Base-by-base conservation (phyloP, 1,140 invertebrate species). In the Calephelis nemesis region DNA sequence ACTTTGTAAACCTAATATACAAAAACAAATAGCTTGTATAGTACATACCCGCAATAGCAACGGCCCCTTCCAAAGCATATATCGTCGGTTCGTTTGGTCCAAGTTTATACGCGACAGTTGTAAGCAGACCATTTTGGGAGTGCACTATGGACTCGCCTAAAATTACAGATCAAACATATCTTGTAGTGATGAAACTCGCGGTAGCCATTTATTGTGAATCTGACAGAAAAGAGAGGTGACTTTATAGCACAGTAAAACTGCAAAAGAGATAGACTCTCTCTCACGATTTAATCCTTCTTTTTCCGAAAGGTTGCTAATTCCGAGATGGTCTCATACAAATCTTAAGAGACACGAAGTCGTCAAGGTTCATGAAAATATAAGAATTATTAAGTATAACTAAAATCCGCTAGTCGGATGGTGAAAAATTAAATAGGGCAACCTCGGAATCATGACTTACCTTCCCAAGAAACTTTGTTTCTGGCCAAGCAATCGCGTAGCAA, bases 101-200 rank as follows among this genome's bases (percentile, higher is more conserved):
- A 62, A 99, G 92, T 90, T 99, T 95, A 92, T 98, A 99, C 0
- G 96, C 98, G 9, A 99, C 96, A 1, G 98, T 99, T 45, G 98
- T 99, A 8, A 99, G 92, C 47, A 99, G 92, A 8, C 98, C 98
- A 90, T 97, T 95, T 63, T 95, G 94, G 4, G 98, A 98, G 71
- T 96, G 93, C 0, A 98, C 94, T 74, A 95, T 94, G 91, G 97
- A 92, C 76, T 89, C 87, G 70, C 89, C 87, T 92, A 65, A 67
- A 85, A 84, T 65, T 62, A 62, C 39, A 64, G 15, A 47, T 47
- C 62, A 63, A 47, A 47, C 45, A 19, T 45, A 63, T 11, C 19
- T 19, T 48, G 47, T 48, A 47, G 12, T 30, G 13, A 30, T 63
- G 47, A 63, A 47, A 63, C 47, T 47, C 11, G 42, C 19, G 45